phyloP scores from a whole-genome alignment of 2,797 vertebrate genomes.

The Typhlichthys eigenmanni region DNA sequence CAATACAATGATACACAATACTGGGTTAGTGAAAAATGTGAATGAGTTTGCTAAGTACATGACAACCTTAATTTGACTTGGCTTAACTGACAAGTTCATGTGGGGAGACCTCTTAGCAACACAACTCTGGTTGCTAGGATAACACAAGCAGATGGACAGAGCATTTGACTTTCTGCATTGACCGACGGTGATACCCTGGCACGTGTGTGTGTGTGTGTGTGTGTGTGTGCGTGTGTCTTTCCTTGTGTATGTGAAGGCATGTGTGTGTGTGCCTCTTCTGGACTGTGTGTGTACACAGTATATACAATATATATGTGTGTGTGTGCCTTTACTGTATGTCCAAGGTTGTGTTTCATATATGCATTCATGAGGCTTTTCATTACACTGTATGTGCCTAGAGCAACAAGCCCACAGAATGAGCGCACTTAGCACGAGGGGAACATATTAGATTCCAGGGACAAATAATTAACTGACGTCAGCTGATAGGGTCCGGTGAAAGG shows the following conservation, averaged over 20 bases:
- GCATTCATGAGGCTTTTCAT: slow-evolving; percentile 58
- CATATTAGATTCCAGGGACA: slow-evolving; percentile 86
- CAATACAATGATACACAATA: slow-evolving; percentile 24
- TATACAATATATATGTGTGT: slow-evolving; percentile 23
- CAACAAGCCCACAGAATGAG: slow-evolving; percentile 62
- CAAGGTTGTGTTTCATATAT: slow-evolving; percentile 9
- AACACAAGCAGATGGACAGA: slow-evolving; percentile 86
- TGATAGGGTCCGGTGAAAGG: slow-evolving; percentile 76
- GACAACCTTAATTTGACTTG: slow-evolving; percentile 30
- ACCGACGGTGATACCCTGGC: slow-evolving; percentile 64
- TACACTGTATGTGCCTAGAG: slow-evolving; percentile 56
- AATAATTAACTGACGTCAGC: slow-evolving; percentile 88
- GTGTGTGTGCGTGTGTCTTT: slow-evolving; percentile 2
- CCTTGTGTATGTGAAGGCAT: not conserved
- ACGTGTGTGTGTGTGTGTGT: slow-evolving; percentile 36
- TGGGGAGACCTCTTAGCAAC: slow-evolving; percentile 83
- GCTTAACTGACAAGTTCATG: slow-evolving; percentile 87
- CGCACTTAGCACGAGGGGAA: slow-evolving; percentile 80
- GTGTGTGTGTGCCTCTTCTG: not conserved
- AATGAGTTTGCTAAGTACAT: slow-evolving; percentile 6
- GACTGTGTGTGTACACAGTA: slow-evolving; percentile 6
- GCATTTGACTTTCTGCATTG: slow-evolving; percentile 76
- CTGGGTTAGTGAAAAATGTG: slow-evolving; percentile 13
- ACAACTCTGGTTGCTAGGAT: slow-evolving; percentile 85
- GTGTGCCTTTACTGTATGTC: slow-evolving; percentile 9